phyloP scores from a whole-genome alignment of 2,888 invertebrate genomes.

The Orgyia antiqua region DNA sequence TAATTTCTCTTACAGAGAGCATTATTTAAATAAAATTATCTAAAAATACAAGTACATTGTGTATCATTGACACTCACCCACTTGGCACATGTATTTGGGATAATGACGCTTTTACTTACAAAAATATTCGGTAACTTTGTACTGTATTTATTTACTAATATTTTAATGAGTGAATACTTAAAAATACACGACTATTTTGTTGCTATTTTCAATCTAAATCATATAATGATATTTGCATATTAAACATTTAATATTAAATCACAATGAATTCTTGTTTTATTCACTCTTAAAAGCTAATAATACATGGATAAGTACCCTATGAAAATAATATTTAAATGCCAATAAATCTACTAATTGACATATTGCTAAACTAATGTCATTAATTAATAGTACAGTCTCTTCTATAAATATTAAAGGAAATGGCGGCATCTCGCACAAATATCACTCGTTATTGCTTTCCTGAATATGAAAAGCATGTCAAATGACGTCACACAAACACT shows the following conservation, averaged over 20 bases:
- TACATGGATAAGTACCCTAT: no score
- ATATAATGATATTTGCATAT: no score
- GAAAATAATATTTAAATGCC: no score
- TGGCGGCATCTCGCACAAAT: conserved; percentile 12
- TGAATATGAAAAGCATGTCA: conserved; percentile 26
- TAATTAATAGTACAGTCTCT: conserved; percentile 10
- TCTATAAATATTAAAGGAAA: conserved; percentile 10
- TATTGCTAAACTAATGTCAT: conserved; percentile 8
- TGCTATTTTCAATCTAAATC: no score
- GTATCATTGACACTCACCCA: conserved; percentile 66
- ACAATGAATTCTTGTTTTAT: no score
- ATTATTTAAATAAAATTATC: conserved; percentile 23
- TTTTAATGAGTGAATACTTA: not conserved
- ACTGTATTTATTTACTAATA: conserved; percentile 22
- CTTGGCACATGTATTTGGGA: conserved; percentile 51
- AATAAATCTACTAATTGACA: not conserved
- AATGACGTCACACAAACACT: conserved; percentile 24
- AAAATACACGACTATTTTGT: no score
- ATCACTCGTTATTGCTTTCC: conserved; percentile 24
- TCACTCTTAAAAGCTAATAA: no score
- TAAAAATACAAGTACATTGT: conserved; percentile 35
- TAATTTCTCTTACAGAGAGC: conserved; percentile 26
- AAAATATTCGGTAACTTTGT: conserved; percentile 32
- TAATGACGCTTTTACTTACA: conserved; percentile 34
- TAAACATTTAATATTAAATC: no score